These are phyloP conservation scores for Ceratosolen fusciceps DNA, from an alignment of 1,140 invertebrate species.

Conservation along the genomic window DNA sequence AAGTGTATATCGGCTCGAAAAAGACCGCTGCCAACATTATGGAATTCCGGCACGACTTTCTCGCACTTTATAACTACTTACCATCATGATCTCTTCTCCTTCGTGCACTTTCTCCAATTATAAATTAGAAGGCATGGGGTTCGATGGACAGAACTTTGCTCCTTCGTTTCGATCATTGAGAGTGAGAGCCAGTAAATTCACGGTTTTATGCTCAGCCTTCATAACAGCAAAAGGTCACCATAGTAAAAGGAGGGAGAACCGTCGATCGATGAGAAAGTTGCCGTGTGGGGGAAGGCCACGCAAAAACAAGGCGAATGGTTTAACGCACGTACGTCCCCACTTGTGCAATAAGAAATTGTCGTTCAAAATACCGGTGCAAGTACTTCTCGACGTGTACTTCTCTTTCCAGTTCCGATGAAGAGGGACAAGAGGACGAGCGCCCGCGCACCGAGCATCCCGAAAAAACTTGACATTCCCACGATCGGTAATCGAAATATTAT, in stretches of 20 bases:
- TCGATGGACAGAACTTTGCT: not conserved
- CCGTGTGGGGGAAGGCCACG: not conserved
- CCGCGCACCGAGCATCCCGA: conserved; percentile 37
- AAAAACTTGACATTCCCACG: conserved; percentile 58
- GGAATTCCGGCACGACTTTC: conserved; percentile 25
- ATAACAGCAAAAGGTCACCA: not conserved
- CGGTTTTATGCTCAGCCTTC: not conserved
- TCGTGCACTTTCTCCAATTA: conserved; percentile 5
- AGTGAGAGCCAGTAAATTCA: conserved; percentile 25
- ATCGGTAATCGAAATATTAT: conserved; percentile 60
- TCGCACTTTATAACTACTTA: not conserved
- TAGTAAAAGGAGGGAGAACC: not conserved
- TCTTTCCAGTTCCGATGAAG: not conserved
- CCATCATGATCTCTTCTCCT: not conserved
- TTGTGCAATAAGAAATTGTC: conserved; percentile 11
- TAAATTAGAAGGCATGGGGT: not conserved
- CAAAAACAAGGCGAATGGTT: conserved; percentile 26
- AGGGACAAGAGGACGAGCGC: not conserved
- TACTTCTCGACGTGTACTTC: conserved; percentile 18
- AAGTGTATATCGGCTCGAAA: not conserved
- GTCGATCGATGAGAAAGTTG: conserved; percentile 12
- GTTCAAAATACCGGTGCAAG: not conserved
- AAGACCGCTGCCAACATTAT: not conserved
- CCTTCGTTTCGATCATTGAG: not conserved
- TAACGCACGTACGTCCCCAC: not conserved